These are phyloP conservation scores for Pseudoips prasinana DNA, from an alignment of 2,888 invertebrate species.

Conservation along the genomic window DNA sequence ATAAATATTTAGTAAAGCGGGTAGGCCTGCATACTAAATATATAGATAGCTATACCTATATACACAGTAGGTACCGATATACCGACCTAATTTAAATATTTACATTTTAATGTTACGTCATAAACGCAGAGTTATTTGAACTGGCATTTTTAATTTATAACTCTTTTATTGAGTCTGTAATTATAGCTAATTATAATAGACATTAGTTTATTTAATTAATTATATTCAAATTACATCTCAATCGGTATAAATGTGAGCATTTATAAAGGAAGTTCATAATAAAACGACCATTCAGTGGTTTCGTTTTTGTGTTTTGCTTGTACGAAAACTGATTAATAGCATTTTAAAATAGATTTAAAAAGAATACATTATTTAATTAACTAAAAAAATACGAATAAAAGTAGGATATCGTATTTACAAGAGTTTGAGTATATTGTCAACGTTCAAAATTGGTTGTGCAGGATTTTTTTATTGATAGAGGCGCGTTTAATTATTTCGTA, in stretches of 20 bases:
- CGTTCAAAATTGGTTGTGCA: no score
- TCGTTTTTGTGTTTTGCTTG: no score
- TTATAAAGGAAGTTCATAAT: conserved; percentile 17
- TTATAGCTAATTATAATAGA: conserved; percentile 9
- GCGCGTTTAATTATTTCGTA: no score
- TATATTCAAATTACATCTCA: conserved; percentile 13
- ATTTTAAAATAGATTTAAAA: no score
- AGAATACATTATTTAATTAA: no score
- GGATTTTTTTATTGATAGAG: no score
- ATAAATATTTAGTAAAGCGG: conserved; percentile 21
- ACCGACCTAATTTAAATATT: conserved; percentile 11
- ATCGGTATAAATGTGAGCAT: conserved; percentile 7
- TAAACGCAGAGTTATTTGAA: conserved; percentile 12
- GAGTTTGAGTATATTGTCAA: no score
- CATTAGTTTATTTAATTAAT: conserved; percentile 15
- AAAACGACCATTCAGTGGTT: conserved; percentile 10
- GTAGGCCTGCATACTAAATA: no score
- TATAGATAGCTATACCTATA: no score
- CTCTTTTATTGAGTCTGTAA: conserved; percentile 5
- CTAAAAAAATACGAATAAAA: no score
- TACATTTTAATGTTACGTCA: conserved; percentile 4
- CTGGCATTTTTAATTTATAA: conserved; percentile 14
- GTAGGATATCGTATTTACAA: no score
- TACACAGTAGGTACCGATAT: not conserved
- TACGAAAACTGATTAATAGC: no score